Evolutionary conservation across 2,888 invertebrate species (phyloP).

Genomic region (Zaprionus bogoriensis): DNA sequence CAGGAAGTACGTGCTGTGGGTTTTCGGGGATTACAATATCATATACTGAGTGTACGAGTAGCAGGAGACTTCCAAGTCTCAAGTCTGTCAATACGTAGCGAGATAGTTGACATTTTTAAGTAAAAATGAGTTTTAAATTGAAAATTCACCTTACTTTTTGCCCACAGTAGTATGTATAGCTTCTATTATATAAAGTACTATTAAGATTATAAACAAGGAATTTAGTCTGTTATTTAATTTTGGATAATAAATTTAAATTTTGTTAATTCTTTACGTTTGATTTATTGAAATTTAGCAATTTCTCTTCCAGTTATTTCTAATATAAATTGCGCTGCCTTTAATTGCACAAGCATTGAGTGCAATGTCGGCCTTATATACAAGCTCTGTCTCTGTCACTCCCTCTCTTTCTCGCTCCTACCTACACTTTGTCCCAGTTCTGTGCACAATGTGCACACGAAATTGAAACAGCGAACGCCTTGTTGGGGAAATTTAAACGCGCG

Average conservation of each 20-base stretch:
- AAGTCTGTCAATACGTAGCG: constrained; percentile 1
- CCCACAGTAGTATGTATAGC: no score
- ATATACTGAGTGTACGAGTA: neutral
- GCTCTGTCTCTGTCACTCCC: neutral
- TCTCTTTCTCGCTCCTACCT: constrained; percentile 1
- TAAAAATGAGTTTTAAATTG: no score
- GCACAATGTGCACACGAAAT: constrained; percentile 43
- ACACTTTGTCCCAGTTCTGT: constrained; percentile 39
- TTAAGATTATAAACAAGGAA: no score
- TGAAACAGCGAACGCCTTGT: constrained; percentile 49
- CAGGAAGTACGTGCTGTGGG: constrained; percentile 58
- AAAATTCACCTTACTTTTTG: no score
- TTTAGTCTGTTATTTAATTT: no score
- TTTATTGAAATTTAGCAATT: no score
- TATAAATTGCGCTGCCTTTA: no score
- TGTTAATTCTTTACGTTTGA: no score
- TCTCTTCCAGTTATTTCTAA: no score
- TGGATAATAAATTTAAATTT: neutral
- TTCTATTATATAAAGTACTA: no score
- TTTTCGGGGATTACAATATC: constrained; percentile 21
- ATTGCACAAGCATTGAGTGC: neutral
- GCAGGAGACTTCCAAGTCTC: neutral
- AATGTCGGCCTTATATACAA: neutral
- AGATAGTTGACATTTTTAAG: no score
- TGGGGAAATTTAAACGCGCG: constrained; percentile 47